phyloP scores from a whole-genome alignment of 2,797 vertebrate genomes.

The Argentina silus region DNA sequence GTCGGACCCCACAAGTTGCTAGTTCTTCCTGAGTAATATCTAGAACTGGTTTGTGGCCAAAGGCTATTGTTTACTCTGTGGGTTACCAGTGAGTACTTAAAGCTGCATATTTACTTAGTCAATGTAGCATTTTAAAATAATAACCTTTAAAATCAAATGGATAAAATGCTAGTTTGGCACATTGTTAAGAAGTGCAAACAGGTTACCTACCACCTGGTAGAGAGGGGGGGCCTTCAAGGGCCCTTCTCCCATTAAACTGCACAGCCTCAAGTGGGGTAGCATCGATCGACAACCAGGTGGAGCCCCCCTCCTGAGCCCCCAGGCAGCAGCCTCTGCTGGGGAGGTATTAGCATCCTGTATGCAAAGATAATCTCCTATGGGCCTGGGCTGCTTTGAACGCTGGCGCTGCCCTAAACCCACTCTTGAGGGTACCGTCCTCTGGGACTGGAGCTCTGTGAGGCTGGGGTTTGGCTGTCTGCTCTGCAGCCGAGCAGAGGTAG shows the following conservation, averaged over 20 bases:
- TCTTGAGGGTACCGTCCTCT: conserved; percentile 26
- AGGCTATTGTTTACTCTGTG: too few relatives aligned
- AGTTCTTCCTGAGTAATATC: too few relatives aligned
- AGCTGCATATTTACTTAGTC: too few relatives aligned
- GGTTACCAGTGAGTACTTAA: too few relatives aligned
- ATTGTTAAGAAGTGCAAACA: too few relatives aligned
- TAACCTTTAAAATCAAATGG: too few relatives aligned
- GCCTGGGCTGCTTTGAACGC: conserved; percentile 53
- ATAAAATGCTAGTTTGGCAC: too few relatives aligned
- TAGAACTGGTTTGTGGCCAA: too few relatives aligned
- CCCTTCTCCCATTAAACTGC: background rate
- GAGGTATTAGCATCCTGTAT: conserved; percentile 36
- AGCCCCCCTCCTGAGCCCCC: conserved; percentile 32
- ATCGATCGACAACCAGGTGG: conserved; percentile 16
- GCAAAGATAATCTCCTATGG: conserved; percentile 39
- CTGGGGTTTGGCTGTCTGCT: background rate
- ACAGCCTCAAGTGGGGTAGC: background rate
- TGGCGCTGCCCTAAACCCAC: conserved; percentile 38
- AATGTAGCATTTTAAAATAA: too few relatives aligned
- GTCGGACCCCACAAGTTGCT: too few relatives aligned
- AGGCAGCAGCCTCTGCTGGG: conserved; percentile 36
- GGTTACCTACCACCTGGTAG: background rate
- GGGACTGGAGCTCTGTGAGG: conserved; percentile 37
- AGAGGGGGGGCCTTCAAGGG: background rate
- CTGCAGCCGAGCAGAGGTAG: background rate